Conservation (phyloP, 2,113 vertebrate genomes). For the Misgurnus anguillicaudatus region DNA sequence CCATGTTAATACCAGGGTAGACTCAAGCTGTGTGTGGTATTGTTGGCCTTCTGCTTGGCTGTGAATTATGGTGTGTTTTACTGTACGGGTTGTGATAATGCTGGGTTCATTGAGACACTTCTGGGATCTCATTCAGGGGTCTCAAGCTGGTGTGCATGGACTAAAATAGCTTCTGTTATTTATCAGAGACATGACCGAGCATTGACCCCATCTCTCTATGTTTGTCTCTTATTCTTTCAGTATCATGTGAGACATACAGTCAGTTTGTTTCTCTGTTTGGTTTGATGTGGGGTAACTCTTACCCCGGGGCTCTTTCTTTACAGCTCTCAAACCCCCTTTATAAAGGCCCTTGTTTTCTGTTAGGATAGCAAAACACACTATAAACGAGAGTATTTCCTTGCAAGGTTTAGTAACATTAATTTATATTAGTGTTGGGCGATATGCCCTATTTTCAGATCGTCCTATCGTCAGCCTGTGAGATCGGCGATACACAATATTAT, state of each 20-base stretch:
- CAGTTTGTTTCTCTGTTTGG: not conserved
- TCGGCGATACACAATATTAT: too few species aligned
- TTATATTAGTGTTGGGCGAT: too few species aligned
- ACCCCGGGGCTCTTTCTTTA: conserved; percentile 1
- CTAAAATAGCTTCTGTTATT: not conserved
- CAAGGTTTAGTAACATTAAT: too few species aligned
- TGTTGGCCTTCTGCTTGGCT: not conserved
- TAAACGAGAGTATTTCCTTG: too few species aligned
- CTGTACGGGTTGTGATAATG: not conserved
- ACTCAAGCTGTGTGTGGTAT: not conserved
- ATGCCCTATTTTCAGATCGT: too few species aligned
- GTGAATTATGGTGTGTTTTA: not conserved
- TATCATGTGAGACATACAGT: conserved; percentile 1
- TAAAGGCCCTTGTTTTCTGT: conserved; percentile 1
- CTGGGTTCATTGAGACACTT: not conserved
- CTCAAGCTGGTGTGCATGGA: not conserved
- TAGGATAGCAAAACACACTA: too few species aligned
- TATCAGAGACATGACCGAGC: not conserved
- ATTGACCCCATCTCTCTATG: not conserved
- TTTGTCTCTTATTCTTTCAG: conserved; percentile 1
- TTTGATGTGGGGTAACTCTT: not conserved
- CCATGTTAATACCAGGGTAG: not conserved
- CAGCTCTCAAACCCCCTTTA: not conserved
- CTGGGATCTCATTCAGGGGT: not conserved
- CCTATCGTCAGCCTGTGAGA: too few species aligned